Evolutionary conservation across 2,888 invertebrate species (phyloP).

Genomic region (Yponomeuta malinellus): DNA sequence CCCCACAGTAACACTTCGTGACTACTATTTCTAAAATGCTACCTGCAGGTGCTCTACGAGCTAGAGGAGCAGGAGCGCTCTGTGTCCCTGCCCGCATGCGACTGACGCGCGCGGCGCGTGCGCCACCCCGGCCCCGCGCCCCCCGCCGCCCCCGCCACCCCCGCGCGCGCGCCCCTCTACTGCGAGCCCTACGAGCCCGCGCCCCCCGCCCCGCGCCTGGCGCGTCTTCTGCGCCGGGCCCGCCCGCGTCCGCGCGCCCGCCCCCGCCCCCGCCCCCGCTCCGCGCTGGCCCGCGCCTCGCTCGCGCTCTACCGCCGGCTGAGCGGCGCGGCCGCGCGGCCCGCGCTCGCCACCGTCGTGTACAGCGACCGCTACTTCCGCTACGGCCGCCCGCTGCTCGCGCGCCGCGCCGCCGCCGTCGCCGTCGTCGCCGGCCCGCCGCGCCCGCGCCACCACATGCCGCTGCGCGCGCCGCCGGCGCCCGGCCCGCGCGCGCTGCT

Average conservation of each 20-base stretch:
- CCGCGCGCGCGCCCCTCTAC: slow-evolving; percentile 23
- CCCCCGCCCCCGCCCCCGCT: slow-evolving; percentile 20
- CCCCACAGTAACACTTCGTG: not conserved
- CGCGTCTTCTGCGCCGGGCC: slow-evolving; percentile 23
- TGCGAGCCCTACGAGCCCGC: slow-evolving; percentile 16
- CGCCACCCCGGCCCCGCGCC: slow-evolving; percentile 26
- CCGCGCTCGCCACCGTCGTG: slow-evolving; percentile 53
- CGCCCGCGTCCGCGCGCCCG: slow-evolving; percentile 22
- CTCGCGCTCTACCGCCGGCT: slow-evolving; percentile 43
- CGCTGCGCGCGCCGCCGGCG: slow-evolving; percentile 21
- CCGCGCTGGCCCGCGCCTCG: slow-evolving; percentile 21
- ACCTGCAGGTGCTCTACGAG: slow-evolving; percentile 58
- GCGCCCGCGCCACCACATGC: slow-evolving; percentile 13
- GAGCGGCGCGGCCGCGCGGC: slow-evolving; percentile 32
- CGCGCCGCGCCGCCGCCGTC: slow-evolving; percentile 22
- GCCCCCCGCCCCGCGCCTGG: slow-evolving; percentile 14
- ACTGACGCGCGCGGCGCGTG: slow-evolving; percentile 42
- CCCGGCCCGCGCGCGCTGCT: slow-evolving; percentile 27
- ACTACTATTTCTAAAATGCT: not conserved
- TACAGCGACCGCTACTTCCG: slow-evolving; percentile 71
- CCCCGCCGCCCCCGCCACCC: slow-evolving; percentile 29
- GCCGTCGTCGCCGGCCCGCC: slow-evolving; percentile 17
- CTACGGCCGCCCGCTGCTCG: slow-evolving; percentile 51
- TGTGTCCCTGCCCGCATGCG: slow-evolving; percentile 32
- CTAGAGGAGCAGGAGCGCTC: slow-evolving; percentile 63